Base-by-base conservation (phyloP, 2,113 vertebrate genomes). In the Callospermophilus lateralis region DNA sequence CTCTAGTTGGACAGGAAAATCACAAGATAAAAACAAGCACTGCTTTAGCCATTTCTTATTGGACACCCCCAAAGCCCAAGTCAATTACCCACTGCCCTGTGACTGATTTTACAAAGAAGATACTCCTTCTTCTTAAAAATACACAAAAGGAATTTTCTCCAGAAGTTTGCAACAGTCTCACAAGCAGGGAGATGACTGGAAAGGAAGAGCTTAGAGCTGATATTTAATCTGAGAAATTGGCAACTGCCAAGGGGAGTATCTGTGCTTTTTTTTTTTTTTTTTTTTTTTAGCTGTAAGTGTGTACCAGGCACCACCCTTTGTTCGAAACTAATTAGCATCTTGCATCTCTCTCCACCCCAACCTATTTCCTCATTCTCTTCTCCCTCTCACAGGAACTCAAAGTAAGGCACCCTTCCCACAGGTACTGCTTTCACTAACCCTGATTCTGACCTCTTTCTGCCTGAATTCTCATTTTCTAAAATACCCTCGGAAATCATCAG, bases 381-480 rank as follows among this genome's bases (percentile, higher is more conserved):
- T 89, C 51, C 63, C 4, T 42, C 79, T n/a, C 6, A 55, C 76
- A 96, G 80, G 63, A 93, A 84, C 45, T 55, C 39, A 48, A 45
- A 76, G 37, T 42, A 65, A 74, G 26, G 55, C 3, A 3, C 32
- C 45, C 32, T 93, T 10, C 51, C 67, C 6, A 58, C 55, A 20
- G 7, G 26, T 51, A 24, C 4, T 34, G 67, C 12, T 72, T 84
- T 37, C 30, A 68, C 32, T 73, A 77, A 34, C n/a, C 9, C 61
- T 70, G 8, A 63, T 32, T 53, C 55, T 70, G 39, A 51, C 51
- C 78, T 42, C 37, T 65, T 77, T 70, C 39, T 68, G 11, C 42
- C 16, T 92, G 53, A 96, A 95, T 84, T 76, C 61, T 32, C 10
- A 37, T 45, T 83, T 97, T 90, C 81, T 42, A 78, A 86, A 42